Evolutionary conservation across 1,140 invertebrate species (phyloP).

Genomic region (Berghia stephanieae): DNA sequence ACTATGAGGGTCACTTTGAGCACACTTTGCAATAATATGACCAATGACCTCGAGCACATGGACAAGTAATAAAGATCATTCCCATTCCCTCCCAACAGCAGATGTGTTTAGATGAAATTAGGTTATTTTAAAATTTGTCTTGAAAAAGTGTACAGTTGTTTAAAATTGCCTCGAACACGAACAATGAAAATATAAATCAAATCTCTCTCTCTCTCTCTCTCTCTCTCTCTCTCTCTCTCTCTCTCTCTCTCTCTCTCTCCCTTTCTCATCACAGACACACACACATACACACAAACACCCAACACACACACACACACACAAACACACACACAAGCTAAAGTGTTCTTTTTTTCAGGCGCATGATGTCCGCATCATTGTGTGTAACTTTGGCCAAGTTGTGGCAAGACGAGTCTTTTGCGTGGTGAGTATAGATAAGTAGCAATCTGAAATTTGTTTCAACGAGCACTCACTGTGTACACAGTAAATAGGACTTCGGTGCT

Average conservation of each 20-base stretch:
- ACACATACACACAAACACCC: too few relatives aligned
- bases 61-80: too few relatives aligned
- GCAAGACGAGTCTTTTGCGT: slow-evolving; percentile 94
- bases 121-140: too few relatives aligned
- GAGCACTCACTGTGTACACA: background rate
- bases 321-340: too few relatives aligned
- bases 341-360: slow-evolving; percentile 71
- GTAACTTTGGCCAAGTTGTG: slow-evolving; percentile 96
- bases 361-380: slow-evolving; percentile 94
- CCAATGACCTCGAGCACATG: too few relatives aligned
- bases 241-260: slow-evolving; percentile 23
- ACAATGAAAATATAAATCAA: too few relatives aligned
- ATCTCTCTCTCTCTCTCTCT: background rate
- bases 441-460: background rate
- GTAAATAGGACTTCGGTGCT: background rate
- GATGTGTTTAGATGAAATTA: too few relatives aligned
- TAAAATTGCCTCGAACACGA: background rate
- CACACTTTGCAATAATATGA: too few relatives aligned
- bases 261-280: background rate
- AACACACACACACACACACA: too few relatives aligned
- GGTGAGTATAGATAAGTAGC: slow-evolving; percentile 69
- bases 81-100: too few relatives aligned
- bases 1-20: too few relatives aligned
- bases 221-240: slow-evolving; percentile 20
- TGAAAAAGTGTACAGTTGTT: too few relatives aligned